A percentile compares a stretch with the other conserved stretches of the same genome.
Conservation (phyloP, 2,113 vertebrate species). For the Gopherus evgoodei region DNA sequence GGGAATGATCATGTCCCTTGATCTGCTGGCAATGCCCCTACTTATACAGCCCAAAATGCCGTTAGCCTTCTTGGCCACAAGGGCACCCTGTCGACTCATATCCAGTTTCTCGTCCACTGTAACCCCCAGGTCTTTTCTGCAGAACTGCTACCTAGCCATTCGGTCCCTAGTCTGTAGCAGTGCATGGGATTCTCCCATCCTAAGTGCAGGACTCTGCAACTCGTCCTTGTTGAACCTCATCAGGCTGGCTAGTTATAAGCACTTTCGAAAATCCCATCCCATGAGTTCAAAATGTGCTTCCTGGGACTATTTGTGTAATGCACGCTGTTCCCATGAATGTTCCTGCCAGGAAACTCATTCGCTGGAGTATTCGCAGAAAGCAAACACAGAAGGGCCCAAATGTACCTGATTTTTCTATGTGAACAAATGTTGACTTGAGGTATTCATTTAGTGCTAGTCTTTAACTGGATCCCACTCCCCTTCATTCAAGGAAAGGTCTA, state of each 20-base stretch:
- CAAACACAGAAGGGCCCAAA: rapidly evolving
- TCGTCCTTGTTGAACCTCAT: too few relatives aligned
- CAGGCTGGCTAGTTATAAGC: not conserved
- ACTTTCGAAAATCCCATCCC: not conserved
- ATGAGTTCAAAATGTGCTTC: not conserved
- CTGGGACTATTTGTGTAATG: not conserved
- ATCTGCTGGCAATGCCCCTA: too few relatives aligned
- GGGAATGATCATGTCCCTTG: too few relatives aligned
- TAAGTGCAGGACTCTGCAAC: too few relatives aligned
- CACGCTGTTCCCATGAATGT: rapidly evolving
- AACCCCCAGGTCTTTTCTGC: too few relatives aligned
- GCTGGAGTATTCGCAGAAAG: not conserved
- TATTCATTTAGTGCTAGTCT: not conserved
- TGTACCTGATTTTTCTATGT: rapidly evolving
- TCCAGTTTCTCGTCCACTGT: too few relatives aligned
- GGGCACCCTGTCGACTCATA: too few relatives aligned
- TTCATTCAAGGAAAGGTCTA: not conserved
- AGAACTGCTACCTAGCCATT: too few relatives aligned
- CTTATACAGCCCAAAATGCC: too few relatives aligned
- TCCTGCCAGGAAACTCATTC: not conserved
- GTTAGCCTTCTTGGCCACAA: too few relatives aligned
- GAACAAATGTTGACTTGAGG: rapidly evolving
- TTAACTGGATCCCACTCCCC: rapidly evolving
- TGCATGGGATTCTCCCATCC: too few relatives aligned
- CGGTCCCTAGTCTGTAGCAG: too few relatives aligned